Percentiles rank a stretch among this genome's conserved stretches.
phyloP scores from a whole-genome alignment of 2,888 invertebrate species.

The Muschampia plurimacula region DNA sequence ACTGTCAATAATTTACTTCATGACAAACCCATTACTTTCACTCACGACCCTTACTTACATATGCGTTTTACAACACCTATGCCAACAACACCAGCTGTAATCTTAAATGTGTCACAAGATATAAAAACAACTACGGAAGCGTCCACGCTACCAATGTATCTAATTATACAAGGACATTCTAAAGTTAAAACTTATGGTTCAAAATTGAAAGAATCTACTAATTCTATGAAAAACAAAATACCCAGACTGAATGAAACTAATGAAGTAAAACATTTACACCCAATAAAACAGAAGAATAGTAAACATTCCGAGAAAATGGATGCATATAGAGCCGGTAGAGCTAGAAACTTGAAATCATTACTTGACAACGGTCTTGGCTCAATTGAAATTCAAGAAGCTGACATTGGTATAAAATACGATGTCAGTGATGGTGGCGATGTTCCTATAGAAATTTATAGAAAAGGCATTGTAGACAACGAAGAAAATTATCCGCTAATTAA shows the following conservation, averaged over 20 bases:
- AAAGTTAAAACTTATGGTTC: conserved; percentile 94
- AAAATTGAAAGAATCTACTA: conserved; percentile 72
- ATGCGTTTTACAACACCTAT: conserved; percentile 81
- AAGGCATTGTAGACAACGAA: conserved; percentile 86
- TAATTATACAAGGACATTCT: conserved; percentile 94
- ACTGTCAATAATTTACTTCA: conserved; percentile 53
- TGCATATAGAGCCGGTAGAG: conserved; percentile 60
- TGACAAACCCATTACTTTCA: conserved; percentile 56
- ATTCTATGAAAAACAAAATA: conserved; percentile 80
- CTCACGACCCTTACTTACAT: conserved; percentile 75
- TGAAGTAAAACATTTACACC: conserved; percentile 86
- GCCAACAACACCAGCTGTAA: conserved; percentile 81
- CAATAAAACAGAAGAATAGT: conserved; percentile 64
- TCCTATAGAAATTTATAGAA: conserved; percentile 85
- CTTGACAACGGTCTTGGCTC: conserved; percentile 77
- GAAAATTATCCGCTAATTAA: conserved; percentile 61
- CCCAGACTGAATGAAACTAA: conserved; percentile 78
- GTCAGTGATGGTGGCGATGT: conserved; percentile 83
- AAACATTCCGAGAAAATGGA: conserved; percentile 63
- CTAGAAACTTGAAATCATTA: conserved; percentile 71
- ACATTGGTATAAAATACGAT: conserved; percentile 85
- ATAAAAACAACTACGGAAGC: conserved; percentile 70
- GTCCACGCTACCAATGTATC: conserved; percentile 88
- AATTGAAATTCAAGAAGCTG: conserved; percentile 85
- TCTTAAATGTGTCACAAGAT: conserved; percentile 55